A percentile compares a stretch with the other conserved stretches of the same genome.
phyloP scores from a whole-genome alignment of 2,888 invertebrate species.

The Yponomeuta cagnagella region DNA sequence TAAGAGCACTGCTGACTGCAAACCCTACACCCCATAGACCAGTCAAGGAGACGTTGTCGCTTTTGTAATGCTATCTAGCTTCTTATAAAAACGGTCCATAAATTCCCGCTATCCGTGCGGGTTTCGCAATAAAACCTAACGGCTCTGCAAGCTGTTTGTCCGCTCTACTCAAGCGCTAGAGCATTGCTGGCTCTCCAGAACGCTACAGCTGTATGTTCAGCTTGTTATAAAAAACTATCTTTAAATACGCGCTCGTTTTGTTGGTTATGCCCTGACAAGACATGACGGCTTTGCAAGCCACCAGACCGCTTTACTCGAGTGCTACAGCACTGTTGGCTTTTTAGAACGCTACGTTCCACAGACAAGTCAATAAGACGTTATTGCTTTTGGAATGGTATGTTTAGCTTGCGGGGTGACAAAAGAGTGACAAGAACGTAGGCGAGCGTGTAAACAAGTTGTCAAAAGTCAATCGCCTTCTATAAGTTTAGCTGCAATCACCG shows the following conservation, averaged over 20 bases:
- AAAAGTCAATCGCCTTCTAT: no score
- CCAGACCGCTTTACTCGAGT: constrained; percentile 70
- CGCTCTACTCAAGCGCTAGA: constrained; percentile 66
- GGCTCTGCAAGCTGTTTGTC: constrained; percentile 67
- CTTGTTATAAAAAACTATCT: constrained; percentile 15
- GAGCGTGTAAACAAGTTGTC: no score
- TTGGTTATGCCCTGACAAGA: constrained; percentile 35
- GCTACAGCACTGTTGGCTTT: constrained; percentile 72
- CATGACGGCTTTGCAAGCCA: constrained; percentile 62
- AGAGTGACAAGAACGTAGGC: no score
- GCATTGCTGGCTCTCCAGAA: constrained; percentile 65
- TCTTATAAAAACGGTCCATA: not conserved
- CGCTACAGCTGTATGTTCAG: constrained; percentile 43
- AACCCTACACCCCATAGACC: constrained; percentile 78
- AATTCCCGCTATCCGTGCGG: constrained; percentile 27
- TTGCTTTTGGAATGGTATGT: constrained; percentile 74
- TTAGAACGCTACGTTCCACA: constrained; percentile 79
- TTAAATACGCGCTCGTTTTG: no score
- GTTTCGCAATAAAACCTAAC: constrained; percentile 56
- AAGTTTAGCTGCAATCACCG: no score
- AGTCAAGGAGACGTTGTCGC: constrained; percentile 72
- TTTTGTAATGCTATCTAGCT: constrained; percentile 70
- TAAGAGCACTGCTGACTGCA: constrained; percentile 47
- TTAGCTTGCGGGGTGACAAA: not conserved
- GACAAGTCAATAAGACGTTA: constrained; percentile 72